Conservation (phyloP, 2,888 invertebrate genomes). For the Tenthredo amoena region DNA sequence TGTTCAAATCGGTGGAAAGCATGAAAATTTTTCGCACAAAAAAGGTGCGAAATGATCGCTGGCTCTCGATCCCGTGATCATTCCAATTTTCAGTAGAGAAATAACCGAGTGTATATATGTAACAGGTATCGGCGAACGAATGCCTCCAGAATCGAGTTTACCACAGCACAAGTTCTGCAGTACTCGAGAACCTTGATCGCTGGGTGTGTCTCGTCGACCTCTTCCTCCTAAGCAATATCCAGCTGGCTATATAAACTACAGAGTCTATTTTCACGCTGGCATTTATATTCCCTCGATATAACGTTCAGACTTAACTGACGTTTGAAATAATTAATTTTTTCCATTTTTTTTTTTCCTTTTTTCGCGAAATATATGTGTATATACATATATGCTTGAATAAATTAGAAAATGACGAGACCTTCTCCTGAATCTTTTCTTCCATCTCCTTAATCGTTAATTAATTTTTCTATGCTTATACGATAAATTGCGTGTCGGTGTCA, state of each 20-base stretch:
- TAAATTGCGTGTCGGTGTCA: neutral
- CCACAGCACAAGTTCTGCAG: neutral
- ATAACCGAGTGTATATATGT: constrained; percentile 13
- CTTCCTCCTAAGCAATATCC: constrained; percentile 14
- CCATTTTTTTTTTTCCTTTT: neutral
- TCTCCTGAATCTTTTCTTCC: neutral
- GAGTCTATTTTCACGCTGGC: neutral
- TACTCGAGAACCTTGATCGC: constrained; percentile 42
- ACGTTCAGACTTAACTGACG: neutral
- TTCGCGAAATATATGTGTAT: neutral
- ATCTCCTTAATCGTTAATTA: neutral
- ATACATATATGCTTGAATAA: neutral
- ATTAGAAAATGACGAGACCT: neutral
- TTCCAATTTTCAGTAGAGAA: neutral
- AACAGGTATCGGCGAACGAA: constrained; percentile 33
- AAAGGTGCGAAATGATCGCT: too few relatives aligned
- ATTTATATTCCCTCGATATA: constrained; percentile 13
- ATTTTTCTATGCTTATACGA: neutral
- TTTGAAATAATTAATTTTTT: neutral
- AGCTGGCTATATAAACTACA: constrained; percentile 28
- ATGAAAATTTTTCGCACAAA: too few relatives aligned
- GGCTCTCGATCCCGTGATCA: neutral
- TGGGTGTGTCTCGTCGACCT: constrained; percentile 48
- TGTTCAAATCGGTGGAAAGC: neutral
- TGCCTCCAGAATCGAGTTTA: constrained; percentile 30